Base-by-base conservation (phyloP, 2,797 vertebrate species). In the Pogoniulus pusillus region DNA sequence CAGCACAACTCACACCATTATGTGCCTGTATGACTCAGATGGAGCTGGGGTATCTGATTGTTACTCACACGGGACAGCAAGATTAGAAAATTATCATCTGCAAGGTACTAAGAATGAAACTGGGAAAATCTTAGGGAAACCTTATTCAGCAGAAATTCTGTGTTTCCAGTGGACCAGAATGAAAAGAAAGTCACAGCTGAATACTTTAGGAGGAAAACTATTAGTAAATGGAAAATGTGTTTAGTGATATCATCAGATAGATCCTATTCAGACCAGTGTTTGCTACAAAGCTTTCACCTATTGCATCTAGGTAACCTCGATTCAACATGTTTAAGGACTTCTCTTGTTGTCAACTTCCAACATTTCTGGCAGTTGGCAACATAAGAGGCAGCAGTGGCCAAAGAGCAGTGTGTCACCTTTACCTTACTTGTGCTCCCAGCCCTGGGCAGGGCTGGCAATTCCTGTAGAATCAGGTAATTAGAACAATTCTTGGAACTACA, bases 91-190 rank as follows among this genome's bases (percentile, higher is more conserved):
- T 91, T 86, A 29, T 84, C 16, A 57, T 66, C 74, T 76, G 18
- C 35, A 73, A 47, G 13, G 23, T 64, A 57, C 3, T 87, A 82
- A 71, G 27, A 78, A 69, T 63, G 57, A 91, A 39, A 76, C 8
- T 53, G 53, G 11, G 87, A 81, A 88, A 41, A 68, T 69, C 82
- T 49, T 47, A 60, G 29, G 39, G 13, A 87, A 93, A 54, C 37
- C 45, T 91, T 94, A 94, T 72, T 85, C 66, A 95, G 92, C 79
- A 93, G 80, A 92, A 94, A 62, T 82, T 60, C 32, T 45, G 55
- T 76, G 70, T 85, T 62, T 92, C 84, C 87, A 85, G 58, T 71
- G 23, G 87, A 90, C 72, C 68, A 19, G 6, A 84, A 75, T 0
- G 66, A 53, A 91, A 92, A 93, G 79, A 92, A 91, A 92, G 10